Evolutionary conservation across 1,140 invertebrate genomes (phyloP), one percentile per base, ranked within the genome.

Genomic region (Lutraria rhynchaena): DNA sequence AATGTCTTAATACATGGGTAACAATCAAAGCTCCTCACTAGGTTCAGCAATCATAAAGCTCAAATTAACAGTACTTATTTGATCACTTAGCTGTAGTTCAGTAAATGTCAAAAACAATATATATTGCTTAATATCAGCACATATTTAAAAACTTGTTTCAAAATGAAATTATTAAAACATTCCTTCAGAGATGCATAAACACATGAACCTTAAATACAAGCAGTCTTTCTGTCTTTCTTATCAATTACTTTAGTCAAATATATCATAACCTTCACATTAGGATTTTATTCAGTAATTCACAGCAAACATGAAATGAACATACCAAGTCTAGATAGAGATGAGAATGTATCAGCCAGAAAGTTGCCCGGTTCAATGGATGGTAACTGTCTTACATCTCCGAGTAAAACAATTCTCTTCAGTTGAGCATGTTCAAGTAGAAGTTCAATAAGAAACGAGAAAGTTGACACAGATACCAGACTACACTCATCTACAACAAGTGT

Each of bases 291-390:
- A 49, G 11, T 11, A 19, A 49, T 49, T 49, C 19, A 49, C 44
- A 49, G 44, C n/a, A n/a, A n/a, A n/a, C n/a, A n/a, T n/a, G n/a
- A 41, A 41, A 41, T 41, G 37, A 15, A 7, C 5, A 27, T 70
- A 75, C 81, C 61, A 46, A 69, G 58, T 37, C 31, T 76, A 24
- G 46, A 84, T 51, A 65, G 83, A 57, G 33, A 46, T 9, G 33
- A 84, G 88, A 53, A 90, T 77, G 73, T 73, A 73, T 91, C 90
- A 1, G 41, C 55, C 11, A 92, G 85, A 67, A 92, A 90, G 69
- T 90, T 88, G n/a, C 90, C 90, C 1, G 90, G 86, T 76, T 90
- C 89, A 27, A 92, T 90, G 19, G 90, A 91, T 0, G 90, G 90
- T 41, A 92, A 80, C 84, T 92, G 90, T 78, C 88, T 65, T 0